Evolutionary conservation across 2,888 invertebrate species (phyloP), one percentile per base, ranked within the genome.

Genomic region (Pandemis heparana): DNA sequence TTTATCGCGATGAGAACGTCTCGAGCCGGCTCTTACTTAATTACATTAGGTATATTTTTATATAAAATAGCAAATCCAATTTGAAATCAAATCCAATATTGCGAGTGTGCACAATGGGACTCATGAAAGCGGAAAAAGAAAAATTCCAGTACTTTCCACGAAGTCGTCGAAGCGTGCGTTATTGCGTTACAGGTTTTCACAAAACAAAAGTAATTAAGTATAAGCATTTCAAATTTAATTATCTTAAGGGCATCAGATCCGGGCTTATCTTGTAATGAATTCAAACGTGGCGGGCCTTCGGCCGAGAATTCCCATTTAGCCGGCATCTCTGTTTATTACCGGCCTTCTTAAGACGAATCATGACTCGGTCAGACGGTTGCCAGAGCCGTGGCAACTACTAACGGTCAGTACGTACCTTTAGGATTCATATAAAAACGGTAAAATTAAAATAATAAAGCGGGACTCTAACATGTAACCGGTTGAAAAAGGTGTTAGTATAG

Each of bases 241-340:
- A 76, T 71, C 43, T 75, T 71, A 70, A 74, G 64, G 62, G 64
- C 51, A 71, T 71, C 59, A 43, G 68, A 68, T 72, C 70, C 69
- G 39, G 71, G 69, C 68, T 73, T 75, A 76, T 77, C 75, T 59
- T 67, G 75, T 75, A 77, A 77, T 78, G 74, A 76, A 79, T 78
- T 74, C 71, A 74, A 73, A 66, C 72, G 46, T 32, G 62, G 71
- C 60, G 60, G 60, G 74, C 74, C 71, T 71, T 60, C 68, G 38
- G 64, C 61, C 64, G 68, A 63, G 61, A 70, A 77, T 78, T 76
- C 76, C 77, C 77, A 78, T 77, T 77, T 76, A 67, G 71, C 56
- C 67, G 74, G 75, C 70, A 71, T 74, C 75, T 71, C 68, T 73
- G 71, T 64, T 64, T 75, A 69, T 64, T 73, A 64, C 69, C 39